A percentile compares a stretch with the other conserved stretches of the same genome.
Evolutionary conservation across 2,797 vertebrate species (phyloP).

Genomic region (Accipiter superciliosus): DNA sequence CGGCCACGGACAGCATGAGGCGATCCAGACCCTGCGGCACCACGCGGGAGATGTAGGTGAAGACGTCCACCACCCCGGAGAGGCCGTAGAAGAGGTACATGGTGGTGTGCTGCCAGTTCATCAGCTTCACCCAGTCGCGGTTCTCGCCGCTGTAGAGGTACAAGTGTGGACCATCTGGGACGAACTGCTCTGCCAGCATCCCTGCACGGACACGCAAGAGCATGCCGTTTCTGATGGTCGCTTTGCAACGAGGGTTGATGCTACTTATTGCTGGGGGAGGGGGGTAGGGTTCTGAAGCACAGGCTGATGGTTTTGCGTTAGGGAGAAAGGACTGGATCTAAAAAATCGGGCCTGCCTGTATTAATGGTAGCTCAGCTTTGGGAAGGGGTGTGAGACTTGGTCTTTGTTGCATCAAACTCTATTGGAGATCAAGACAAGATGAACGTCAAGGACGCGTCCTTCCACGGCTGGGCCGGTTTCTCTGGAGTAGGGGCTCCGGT

Average conservation of each 20-base stretch:
- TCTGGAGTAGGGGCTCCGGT: background rate
- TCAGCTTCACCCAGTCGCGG: constrained; percentile 87
- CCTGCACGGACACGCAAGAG: constrained; percentile 72
- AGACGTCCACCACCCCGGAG: constrained; percentile 79
- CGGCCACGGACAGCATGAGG: constrained; percentile 80
- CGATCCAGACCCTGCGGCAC: constrained; percentile 83
- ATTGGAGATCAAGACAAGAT: background rate
- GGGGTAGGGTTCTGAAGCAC: background rate
- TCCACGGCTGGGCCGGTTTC: rapidly evolving
- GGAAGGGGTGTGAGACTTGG: background rate
- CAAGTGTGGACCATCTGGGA: constrained; percentile 90
- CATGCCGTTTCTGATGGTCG: background rate
- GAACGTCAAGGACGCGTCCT: background rate
- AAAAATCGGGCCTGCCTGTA: background rate
- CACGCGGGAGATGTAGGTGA: constrained; percentile 54
- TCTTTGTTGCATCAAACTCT: background rate
- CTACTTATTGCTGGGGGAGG: background rate
- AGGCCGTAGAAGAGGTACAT: constrained; percentile 96
- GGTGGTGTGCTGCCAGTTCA: constrained; percentile 98
- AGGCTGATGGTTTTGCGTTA: background rate
- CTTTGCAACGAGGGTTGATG: rapidly evolving
- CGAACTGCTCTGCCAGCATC: constrained; percentile 94
- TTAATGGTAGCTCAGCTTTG: background rate
- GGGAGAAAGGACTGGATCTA: background rate
- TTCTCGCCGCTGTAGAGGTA: constrained; percentile 73